Percentiles rank a stretch among this genome's conserved stretches.
phyloP scores from a whole-genome alignment of 2,888 invertebrate genomes.

The Notodromas monacha region DNA sequence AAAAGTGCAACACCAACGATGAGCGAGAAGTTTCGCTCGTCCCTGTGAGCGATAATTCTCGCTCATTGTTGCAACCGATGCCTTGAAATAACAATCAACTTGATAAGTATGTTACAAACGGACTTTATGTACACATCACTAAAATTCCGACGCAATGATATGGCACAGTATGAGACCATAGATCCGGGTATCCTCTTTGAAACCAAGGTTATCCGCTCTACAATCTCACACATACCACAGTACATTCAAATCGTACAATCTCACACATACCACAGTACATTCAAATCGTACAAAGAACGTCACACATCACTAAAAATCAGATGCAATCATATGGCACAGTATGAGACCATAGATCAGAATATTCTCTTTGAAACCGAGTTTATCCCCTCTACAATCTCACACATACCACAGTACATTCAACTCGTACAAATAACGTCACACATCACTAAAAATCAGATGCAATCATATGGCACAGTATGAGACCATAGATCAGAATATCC shows the following conservation, averaged over 20 bases:
- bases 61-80: conserved; percentile 4
- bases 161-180: conserved; percentile 4
- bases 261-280: conserved; percentile 4
- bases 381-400: conserved; percentile 4
- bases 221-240: conserved; percentile 4
- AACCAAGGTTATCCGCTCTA: conserved; percentile 4
- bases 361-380: conserved; percentile 4
- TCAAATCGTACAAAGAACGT: conserved; percentile 4
- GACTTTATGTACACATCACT: conserved; percentile 4
- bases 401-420: conserved; percentile 4
- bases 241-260: conserved; percentile 4
- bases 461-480: conserved; percentile 4
- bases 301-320: conserved; percentile 4
- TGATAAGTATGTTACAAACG: conserved; percentile 4
- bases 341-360: conserved; percentile 4
- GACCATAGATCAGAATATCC: conserved; percentile 4
- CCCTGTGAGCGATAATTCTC: conserved; percentile 4
- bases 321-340: conserved; percentile 4
- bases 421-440: conserved; percentile 4
- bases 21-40: conserved; percentile 4
- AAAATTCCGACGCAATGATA: conserved; percentile 4
- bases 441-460: conserved; percentile 2
- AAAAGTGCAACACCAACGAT: conserved; percentile 4
- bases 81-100: conserved; percentile 4
- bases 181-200: conserved; percentile 4